A percentile compares a stretch with the other conserved stretches of the same genome.
These are phyloP conservation scores for Bathynomus jamesi DNA, from an alignment of 1,140 invertebrate species.

Conservation along the genomic window DNA sequence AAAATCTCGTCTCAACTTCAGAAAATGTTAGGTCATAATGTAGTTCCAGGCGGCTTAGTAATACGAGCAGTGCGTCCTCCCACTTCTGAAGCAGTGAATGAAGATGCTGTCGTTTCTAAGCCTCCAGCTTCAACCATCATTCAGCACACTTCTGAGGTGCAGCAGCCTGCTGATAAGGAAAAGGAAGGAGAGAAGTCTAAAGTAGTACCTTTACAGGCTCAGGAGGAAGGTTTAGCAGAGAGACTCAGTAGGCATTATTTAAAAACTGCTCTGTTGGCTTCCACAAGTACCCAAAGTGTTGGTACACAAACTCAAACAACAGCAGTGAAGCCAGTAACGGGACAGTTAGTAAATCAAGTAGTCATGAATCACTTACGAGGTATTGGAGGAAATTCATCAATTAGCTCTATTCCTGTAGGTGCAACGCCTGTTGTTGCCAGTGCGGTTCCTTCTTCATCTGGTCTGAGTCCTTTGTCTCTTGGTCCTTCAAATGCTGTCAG, in stretches of 20 bases:
- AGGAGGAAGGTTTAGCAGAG: conserved; percentile 36
- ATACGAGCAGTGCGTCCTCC: conserved; percentile 32
- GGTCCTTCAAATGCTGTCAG: conserved; percentile 47
- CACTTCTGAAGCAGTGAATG: not conserved
- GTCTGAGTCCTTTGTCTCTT: conserved; percentile 39
- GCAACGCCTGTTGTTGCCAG: not conserved
- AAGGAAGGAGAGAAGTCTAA: conserved; percentile 17
- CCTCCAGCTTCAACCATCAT: not conserved
- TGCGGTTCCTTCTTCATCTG: not conserved
- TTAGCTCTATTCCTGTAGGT: conserved; percentile 12
- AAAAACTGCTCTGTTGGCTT: conserved; percentile 30
- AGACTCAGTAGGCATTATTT: conserved; percentile 30
- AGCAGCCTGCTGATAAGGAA: conserved; percentile 11
- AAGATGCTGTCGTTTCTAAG: not conserved
- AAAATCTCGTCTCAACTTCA: conserved; percentile 22
- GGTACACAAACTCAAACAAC: conserved; percentile 36
- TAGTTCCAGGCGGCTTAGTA: conserved; percentile 23
- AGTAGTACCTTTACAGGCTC: conserved; percentile 15
- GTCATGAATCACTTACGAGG: conserved; percentile 33
- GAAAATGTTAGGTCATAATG: conserved; percentile 21
- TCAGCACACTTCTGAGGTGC: not conserved
- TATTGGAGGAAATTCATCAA: conserved; percentile 16
- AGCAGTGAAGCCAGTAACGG: conserved; percentile 33
- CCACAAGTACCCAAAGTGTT: conserved; percentile 36
- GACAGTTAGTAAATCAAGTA: conserved; percentile 35